phyloP scores from a whole-genome alignment of 2,888 invertebrate genomes.

The Strigamia transsilvanica region DNA sequence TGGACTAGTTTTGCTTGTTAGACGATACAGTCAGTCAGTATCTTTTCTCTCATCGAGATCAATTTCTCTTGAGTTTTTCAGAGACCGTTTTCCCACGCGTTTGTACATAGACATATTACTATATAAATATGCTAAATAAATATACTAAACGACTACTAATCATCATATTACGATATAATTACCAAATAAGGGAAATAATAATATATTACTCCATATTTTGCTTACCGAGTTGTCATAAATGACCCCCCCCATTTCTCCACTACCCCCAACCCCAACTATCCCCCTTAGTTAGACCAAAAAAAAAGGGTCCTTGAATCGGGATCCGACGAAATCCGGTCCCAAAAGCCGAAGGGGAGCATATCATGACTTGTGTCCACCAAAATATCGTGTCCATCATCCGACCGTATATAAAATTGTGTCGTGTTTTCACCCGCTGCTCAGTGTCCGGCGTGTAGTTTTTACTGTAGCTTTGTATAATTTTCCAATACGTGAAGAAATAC shows the following conservation, averaged over 20 bases:
- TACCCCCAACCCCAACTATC: neutral
- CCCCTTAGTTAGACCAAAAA: neutral
- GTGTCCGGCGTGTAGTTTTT: slow-evolving; percentile 42
- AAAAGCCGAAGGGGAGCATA: slow-evolving; percentile 6
- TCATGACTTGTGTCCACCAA: slow-evolving; percentile 23
- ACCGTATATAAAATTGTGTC: slow-evolving; percentile 6
- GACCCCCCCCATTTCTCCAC: slow-evolving; percentile 10
- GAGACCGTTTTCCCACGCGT: slow-evolving; percentile 41
- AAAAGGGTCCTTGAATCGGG: neutral
- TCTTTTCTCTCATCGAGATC: neutral
- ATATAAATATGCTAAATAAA: slow-evolving; percentile 21
- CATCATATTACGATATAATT: slow-evolving; percentile 9
- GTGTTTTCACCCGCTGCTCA: slow-evolving; percentile 48
- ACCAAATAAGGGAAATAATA: slow-evolving; percentile 5
- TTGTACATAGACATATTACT: slow-evolving; percentile 32
- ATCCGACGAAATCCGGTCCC: neutral
- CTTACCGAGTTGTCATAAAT: slow-evolving; percentile 41
- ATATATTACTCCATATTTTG: slow-evolving; percentile 44
- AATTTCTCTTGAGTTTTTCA: slow-evolving; percentile 7
- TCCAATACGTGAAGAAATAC: neutral
- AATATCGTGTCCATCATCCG: neutral
- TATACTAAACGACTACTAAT: neutral
- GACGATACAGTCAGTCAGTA: neutral
- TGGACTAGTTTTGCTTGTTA: slow-evolving; percentile 46
- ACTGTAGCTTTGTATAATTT: slow-evolving; percentile 25